Evolutionary conservation across 2,113 vertebrate genomes (phyloP), one percentile per base, ranked within the genome.

Genomic region (Tupaia tana): DNA sequence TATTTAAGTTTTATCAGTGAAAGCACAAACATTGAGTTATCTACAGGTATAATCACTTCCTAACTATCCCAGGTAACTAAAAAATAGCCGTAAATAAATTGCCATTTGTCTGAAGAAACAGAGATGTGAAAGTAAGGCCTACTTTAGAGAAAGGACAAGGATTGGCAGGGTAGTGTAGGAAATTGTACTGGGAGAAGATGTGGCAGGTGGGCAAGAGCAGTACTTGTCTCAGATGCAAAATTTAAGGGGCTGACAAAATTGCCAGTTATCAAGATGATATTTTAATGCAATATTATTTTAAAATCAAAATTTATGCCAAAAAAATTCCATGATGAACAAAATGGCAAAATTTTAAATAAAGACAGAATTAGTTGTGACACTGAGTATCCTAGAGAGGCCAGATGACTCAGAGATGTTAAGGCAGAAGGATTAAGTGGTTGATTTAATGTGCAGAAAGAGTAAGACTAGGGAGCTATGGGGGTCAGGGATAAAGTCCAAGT

Each of bases 1-100:
- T 93, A 90, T 92, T 58, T 95, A 90, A 52, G 64, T 87, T 94
- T 82, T 81, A 94, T 74, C 34, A 29, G 10, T 25, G 7, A 82
- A 54, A 77, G 7, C 29, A 54, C 70, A 88, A 88, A 59, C 78
- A 90, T 18, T 43, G 12, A 80, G 4, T 73, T 87, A 34, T 87
- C 82, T 82, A 64, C 14, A 82, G 95, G 56, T 79, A 59, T 58
- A 61, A 92, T 24, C 3, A 43, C 16, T 69, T 95, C 20, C 7
- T 27, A 70, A 73, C 24, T 19, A 78, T 78, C 31, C 31, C 52
- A 58, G 6, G n/a, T 93, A 81, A 61, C 25, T 63, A 74, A 90
- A 81, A 12, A 34, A 84, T 18, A 84, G 59, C 56, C 12, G 9
- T 3, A 90, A 95, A 19, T 82, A n/a, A 75, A n/a, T 52, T 66